These are phyloP conservation scores for Seira ritae DNA, from an alignment of 2,888 invertebrate species.

Conservation along the genomic window DNA sequence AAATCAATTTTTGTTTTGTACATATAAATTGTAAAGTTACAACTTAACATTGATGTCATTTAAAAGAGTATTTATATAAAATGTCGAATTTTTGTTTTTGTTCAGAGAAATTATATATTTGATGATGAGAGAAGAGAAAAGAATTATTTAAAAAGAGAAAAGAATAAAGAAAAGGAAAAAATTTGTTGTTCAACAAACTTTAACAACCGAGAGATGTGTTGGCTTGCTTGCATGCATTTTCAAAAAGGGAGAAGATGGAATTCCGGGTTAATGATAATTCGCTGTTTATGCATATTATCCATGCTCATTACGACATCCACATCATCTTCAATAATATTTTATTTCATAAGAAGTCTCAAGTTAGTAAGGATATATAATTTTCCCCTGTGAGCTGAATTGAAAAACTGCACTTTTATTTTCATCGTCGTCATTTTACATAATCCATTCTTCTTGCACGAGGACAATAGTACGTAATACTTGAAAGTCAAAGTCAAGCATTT, in stretches of 20 bases:
- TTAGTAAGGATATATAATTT: no score
- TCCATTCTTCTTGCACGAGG: no score
- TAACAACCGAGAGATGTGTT: no score
- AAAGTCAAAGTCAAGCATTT: no score
- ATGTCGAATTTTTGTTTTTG: neutral
- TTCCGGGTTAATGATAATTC: conserved; percentile 56
- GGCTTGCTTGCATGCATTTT: no score
- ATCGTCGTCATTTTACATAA: no score
- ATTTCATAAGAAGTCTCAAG: no score
- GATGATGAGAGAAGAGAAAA: neutral
- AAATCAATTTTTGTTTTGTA: conserved; percentile 31
- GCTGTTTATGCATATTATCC: conserved; percentile 52
- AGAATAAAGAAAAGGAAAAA: conserved; percentile 21
- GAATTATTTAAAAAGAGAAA: conserved; percentile 12
- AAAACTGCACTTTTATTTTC: no score
- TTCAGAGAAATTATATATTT: conserved; percentile 8
- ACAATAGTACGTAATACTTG: no score
- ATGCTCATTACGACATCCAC: conserved; percentile 35
- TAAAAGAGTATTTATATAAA: conserved; percentile 14
- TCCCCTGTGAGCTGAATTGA: no score
- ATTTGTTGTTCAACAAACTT: conserved; percentile 3
- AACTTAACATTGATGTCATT: conserved; percentile 5
- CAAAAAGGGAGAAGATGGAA: no score
- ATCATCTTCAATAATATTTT: no score
- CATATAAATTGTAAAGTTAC: conserved; percentile 33